phyloP scores from a whole-genome alignment of 2,113 vertebrate genomes.

The Beaufortia kweichowensis region DNA sequence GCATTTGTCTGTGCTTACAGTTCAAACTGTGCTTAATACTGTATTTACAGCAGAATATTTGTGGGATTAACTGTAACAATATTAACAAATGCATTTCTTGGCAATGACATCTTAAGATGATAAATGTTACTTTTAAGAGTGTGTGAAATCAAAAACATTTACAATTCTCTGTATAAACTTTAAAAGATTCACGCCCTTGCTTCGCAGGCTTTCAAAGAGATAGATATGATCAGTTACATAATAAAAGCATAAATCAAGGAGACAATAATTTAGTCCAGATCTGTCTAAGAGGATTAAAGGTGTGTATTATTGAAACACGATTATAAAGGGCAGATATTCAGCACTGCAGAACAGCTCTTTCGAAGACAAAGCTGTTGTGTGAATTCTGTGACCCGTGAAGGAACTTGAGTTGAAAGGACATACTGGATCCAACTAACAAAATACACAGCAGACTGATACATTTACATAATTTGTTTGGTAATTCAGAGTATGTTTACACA shows the following conservation, averaged over 20 bases:
- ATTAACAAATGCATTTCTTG: neutral
- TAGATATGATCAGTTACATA: constrained; percentile 22
- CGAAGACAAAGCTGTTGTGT: neutral
- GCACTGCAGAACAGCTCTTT: neutral
- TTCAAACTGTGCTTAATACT: constrained; percentile 20
- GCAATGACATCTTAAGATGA: neutral
- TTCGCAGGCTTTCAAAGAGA: neutral
- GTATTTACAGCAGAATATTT: neutral
- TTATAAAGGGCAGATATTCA: neutral
- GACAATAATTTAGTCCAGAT: constrained; percentile 39
- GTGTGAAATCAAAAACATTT: neutral
- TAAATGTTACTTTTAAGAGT: neutral
- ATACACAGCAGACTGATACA: neutral
- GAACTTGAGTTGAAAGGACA: neutral
- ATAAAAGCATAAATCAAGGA: constrained; percentile 25
- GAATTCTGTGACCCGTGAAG: neutral
- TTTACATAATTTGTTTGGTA: too few species aligned
- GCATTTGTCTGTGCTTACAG: neutral
- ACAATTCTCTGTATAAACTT: neutral
- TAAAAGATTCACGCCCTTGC: neutral
- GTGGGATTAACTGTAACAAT: neutral
- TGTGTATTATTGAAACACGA: neutral
- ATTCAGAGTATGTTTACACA: too few species aligned
- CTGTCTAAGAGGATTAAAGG: constrained; percentile 58
- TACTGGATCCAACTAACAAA: neutral